Evolutionary conservation across 2,797 vertebrate genomes (phyloP).

Genomic region (Sandelia bainsii): DNA sequence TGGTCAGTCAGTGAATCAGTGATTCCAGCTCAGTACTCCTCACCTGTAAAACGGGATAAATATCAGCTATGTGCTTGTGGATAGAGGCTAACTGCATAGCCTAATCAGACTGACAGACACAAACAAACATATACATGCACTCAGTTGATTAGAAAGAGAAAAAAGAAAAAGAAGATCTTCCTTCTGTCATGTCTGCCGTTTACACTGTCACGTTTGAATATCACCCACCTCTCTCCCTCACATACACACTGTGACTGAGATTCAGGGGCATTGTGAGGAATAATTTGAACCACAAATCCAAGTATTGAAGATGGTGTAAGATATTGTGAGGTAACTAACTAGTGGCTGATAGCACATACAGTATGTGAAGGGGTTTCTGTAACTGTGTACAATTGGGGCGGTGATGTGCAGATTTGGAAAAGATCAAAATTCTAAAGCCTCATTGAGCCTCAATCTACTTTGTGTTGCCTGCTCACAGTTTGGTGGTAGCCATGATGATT

Average conservation of each 20-base stretch:
- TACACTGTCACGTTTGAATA: neutral
- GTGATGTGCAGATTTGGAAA: conserved; percentile 7
- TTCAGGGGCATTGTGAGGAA: conserved; percentile 3
- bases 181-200: conserved; percentile 44
- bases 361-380: neutral
- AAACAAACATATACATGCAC: conserved; percentile 23
- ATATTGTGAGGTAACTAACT: neutral
- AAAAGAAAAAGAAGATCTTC: conserved; percentile 54
- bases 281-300: conserved; percentile 27
- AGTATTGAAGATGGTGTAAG: conserved; percentile 16
- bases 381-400: neutral
- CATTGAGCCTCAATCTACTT: conserved; percentile 21
- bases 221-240: neutral
- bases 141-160: conserved; percentile 62
- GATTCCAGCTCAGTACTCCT: conserved; percentile 47
- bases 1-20: conserved; percentile 54
- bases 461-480: conserved; percentile 13
- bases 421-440: conserved; percentile 26
- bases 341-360: neutral
- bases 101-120: conserved; percentile 15
- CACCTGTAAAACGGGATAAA: conserved; percentile 60
- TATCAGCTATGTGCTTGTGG: conserved; percentile 32
- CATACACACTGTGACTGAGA: conserved; percentile 6
- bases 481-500: conserved; percentile 19
- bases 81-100: conserved; percentile 26